Evolutionary conservation across 2,888 invertebrate species (phyloP).

Genomic region (Harmothoe impar): DNA sequence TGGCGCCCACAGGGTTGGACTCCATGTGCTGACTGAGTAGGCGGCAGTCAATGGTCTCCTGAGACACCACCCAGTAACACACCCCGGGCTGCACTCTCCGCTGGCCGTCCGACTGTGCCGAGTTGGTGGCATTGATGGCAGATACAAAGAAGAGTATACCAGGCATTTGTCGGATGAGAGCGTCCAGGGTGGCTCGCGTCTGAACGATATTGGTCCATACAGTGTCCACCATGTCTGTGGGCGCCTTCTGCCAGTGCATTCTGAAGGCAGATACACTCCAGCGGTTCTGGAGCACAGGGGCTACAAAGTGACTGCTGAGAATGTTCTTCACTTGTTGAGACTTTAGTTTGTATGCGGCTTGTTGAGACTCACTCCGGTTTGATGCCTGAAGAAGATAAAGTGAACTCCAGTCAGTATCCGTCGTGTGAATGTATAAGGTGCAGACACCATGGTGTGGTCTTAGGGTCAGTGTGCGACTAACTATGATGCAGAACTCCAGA

Average conservation of each 20-base stretch:
- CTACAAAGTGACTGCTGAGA: not conserved
- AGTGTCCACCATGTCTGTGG: not conserved
- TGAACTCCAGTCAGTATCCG: not conserved
- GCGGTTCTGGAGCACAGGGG: not conserved
- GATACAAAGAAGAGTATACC: not conserved
- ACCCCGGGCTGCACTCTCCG: constrained; percentile 14
- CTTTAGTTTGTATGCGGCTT: constrained; percentile 20
- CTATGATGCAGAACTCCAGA: too few species aligned
- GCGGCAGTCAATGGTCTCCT: not conserved
- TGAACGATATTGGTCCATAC: constrained; percentile 20
- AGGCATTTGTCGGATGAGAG: not conserved
- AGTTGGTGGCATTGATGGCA: constrained; percentile 35
- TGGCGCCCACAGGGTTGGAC: not conserved
- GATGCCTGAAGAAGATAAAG: constrained; percentile 8
- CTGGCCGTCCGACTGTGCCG: not conserved
- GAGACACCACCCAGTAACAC: constrained; percentile 42
- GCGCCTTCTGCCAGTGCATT: constrained; percentile 36
- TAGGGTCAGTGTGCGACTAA: too few species aligned
- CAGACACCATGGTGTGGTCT: too few species aligned
- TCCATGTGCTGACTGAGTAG: constrained; percentile 15
- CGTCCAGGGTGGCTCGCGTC: not conserved
- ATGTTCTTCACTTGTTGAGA: not conserved
- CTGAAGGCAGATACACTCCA: constrained; percentile 7
- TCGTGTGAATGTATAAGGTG: not conserved
- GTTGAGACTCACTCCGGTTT: not conserved